A percentile compares a stretch with the other conserved stretches of the same genome.
Conservation (phyloP, 2,888 invertebrate species). For the Morpho achilles region DNA sequence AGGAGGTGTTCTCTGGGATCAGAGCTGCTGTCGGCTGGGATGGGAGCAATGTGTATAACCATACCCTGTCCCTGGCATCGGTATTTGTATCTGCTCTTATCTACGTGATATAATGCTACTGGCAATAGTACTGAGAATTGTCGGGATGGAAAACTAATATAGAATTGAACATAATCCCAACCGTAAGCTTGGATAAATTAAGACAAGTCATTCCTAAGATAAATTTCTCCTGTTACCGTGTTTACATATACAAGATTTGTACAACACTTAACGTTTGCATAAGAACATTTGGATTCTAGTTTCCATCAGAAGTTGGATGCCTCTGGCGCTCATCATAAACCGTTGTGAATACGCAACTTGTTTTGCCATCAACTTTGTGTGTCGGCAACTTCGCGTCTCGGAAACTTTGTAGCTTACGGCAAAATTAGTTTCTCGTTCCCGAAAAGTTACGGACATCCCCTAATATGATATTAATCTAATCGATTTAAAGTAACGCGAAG, state of each 20-base stretch:
- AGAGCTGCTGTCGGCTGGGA: no score
- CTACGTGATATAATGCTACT: no score
- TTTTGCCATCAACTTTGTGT: constrained; percentile 5
- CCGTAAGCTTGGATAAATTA: no score
- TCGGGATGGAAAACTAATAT: no score
- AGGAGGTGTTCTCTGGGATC: no score
- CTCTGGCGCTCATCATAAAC: constrained; percentile 28
- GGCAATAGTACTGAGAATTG: no score
- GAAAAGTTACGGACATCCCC: constrained; percentile 7
- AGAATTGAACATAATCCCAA: no score
- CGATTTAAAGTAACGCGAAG: neutral
- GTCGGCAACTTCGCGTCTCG: neutral
- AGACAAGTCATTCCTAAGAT: neutral
- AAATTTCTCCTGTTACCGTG: constrained; percentile 2
- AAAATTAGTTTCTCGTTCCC: constrained; percentile 15
- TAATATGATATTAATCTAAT: constrained; percentile 16
- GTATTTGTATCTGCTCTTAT: no score
- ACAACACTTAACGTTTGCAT: constrained; percentile 9
- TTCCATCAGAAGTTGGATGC: constrained; percentile 19
- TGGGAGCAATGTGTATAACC: no score
- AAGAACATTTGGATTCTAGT: constrained; percentile 9
- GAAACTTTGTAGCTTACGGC: constrained; percentile 15
- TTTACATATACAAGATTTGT: constrained; percentile 1
- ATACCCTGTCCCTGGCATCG: no score
- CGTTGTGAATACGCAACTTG: constrained; percentile 27